Evolutionary conservation across 2,888 invertebrate species (phyloP).

Genomic region (Agrotis exclamationis): DNA sequence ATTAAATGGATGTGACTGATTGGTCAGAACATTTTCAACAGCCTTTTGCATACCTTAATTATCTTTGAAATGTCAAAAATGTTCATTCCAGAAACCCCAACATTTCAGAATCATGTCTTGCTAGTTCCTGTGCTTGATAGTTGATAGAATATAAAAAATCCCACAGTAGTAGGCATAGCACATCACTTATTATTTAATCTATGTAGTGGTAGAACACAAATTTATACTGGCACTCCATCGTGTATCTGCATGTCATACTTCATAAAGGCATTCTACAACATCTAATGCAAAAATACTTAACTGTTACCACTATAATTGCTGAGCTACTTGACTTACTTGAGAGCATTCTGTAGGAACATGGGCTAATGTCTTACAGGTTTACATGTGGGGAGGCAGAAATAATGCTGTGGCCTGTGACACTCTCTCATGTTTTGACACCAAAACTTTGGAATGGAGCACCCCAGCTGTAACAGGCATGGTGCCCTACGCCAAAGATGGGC

Average conservation of each 20-base stretch:
- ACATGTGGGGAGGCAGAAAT: conserved; percentile 98
- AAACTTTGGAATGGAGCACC: conserved; percentile 92
- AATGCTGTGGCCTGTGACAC: conserved; percentile 95
- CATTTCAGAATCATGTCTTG: background rate
- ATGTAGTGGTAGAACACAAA: too few relatives aligned
- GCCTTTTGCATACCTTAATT: too few relatives aligned
- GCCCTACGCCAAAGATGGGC: conserved; percentile 97
- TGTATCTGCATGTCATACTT: background rate
- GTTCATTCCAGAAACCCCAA: too few relatives aligned
- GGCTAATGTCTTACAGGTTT: conserved; percentile 87
- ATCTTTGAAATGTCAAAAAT: too few relatives aligned
- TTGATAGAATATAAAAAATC: too few relatives aligned
- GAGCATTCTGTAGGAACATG: conserved; percentile 16
- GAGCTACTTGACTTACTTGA: background rate
- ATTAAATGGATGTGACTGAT: too few relatives aligned
- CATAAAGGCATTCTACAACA: conserved; percentile 8
- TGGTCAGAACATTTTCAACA: too few relatives aligned
- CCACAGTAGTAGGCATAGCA: background rate
- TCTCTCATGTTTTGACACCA: conserved; percentile 95
- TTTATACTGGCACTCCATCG: background rate
- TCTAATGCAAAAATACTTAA: background rate
- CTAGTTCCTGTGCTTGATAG: background rate
- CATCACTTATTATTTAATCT: background rate
- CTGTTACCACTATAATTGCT: background rate
- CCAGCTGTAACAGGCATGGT: conserved; percentile 93